These are phyloP conservation scores for Cossypha niveicapilla DNA, from an alignment of 2,797 vertebrate species.

Conservation along the genomic window DNA sequence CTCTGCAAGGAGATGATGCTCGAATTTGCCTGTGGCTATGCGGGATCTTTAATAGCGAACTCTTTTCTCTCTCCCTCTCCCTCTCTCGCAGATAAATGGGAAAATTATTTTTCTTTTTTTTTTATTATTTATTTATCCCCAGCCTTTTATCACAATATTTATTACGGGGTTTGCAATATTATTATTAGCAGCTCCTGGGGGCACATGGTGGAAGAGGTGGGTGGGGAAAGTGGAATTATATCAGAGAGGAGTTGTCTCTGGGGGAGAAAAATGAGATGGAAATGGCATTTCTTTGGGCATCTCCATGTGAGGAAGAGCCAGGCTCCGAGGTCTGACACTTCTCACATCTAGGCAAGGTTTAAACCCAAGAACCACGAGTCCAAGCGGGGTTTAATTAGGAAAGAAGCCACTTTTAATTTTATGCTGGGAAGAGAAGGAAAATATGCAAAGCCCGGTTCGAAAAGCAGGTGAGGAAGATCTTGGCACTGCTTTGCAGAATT, in stretches of 20 bases:
- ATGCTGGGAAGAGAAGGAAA: neutral
- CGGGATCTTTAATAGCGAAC: slow-evolving; percentile 89
- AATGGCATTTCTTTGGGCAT: neutral
- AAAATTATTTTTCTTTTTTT: slow-evolving; percentile 73
- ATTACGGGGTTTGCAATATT: slow-evolving; percentile 46
- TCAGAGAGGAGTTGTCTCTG: slow-evolving; percentile 54
- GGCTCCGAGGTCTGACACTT: neutral
- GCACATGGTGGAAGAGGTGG: slow-evolving; percentile 73
- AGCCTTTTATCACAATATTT: slow-evolving; percentile 87
- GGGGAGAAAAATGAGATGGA: neutral
- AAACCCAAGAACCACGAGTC: neutral
- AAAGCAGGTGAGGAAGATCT: neutral
- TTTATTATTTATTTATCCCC: slow-evolving; percentile 78
- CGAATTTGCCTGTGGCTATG: slow-evolving; percentile 92
- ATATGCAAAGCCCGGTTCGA: neutral
- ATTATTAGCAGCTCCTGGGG: slow-evolving; percentile 80
- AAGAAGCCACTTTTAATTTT: neutral
- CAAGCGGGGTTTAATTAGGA: neutral
- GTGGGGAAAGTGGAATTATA: slow-evolving; percentile 54
- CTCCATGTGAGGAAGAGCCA: neutral
- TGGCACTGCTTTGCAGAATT: neutral
- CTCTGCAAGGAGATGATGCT: slow-evolving; percentile 79
- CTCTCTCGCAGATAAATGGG: slow-evolving; percentile 83
- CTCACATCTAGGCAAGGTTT: neutral
- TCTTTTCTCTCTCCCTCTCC: slow-evolving; percentile 76